Percentiles rank a stretch among this genome's conserved stretches.
Conservation (phyloP, 2,888 invertebrate species). For the Vandiemenella viatica region DNA sequence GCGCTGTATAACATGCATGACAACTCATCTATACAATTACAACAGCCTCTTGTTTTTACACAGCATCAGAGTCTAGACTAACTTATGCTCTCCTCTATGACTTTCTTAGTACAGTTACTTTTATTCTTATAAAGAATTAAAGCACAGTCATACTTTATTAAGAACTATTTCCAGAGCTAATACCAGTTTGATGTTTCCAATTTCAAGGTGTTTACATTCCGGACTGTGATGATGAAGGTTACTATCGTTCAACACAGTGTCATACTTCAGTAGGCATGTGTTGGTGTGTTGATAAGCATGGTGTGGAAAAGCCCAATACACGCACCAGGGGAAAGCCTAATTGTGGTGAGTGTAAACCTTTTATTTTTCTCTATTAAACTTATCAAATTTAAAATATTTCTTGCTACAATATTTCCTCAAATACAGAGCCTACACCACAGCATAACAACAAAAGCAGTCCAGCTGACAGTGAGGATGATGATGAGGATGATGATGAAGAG, state of each 20-base stretch:
- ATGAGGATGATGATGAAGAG: slow-evolving; percentile 61
- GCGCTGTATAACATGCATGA: too few species aligned
- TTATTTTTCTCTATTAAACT: slow-evolving; percentile 35
- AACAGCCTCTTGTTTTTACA: too few species aligned
- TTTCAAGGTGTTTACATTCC: slow-evolving; percentile 55
- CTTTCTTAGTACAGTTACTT: too few species aligned
- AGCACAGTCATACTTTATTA: not conserved
- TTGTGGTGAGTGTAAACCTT: too few species aligned
- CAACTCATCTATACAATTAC: too few species aligned
- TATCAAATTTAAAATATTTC: slow-evolving; percentile 21
- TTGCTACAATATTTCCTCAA: too few species aligned
- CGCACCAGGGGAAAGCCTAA: slow-evolving; percentile 66
- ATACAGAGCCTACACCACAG: too few species aligned
- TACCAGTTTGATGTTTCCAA: not conserved
- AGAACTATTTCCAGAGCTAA: not conserved
- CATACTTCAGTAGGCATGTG: slow-evolving; percentile 75
- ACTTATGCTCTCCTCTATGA: too few species aligned
- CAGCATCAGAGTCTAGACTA: too few species aligned
- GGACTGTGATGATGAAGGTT: slow-evolving; percentile 73
- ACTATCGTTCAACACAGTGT: slow-evolving; percentile 74
- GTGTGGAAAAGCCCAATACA: slow-evolving; percentile 72
- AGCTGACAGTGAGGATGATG: slow-evolving; percentile 32
- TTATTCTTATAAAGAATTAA: not conserved
- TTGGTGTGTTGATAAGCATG: slow-evolving; percentile 89
- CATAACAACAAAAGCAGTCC: too few species aligned